Base-by-base conservation (phyloP, 2,797 vertebrate species). In the Notolabrus celidotus region DNA sequence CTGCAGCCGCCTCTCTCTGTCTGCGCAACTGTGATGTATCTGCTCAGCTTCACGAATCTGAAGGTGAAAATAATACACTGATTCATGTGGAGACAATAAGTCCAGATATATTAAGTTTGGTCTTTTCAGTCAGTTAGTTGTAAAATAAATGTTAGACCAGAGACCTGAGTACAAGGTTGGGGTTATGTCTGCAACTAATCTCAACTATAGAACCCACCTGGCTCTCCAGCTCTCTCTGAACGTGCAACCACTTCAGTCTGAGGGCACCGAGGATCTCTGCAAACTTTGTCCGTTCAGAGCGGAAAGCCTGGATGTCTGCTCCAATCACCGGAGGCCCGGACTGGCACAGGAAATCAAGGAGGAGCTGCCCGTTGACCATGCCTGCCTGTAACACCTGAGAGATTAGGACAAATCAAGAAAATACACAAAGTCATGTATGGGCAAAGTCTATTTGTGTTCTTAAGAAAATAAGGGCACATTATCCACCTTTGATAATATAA, bases 341-440 rank as follows among this genome's bases (percentile, higher is more conserved):
- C 90, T 97, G 95, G 86, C 95, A 96, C 74, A 99, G 93, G 76
- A 94, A 96, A 62, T 98, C 96, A 0, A 97, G 90, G 7, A 93
- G 86, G 67, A 92, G 92, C 70, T 97, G 96, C 41, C 93, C 94
- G 0, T 90, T 93, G 80, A 83, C 88, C 88, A 95, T 56, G 74
- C 95, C 95, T 77, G 92, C 92, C 82, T 93, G 92, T 34, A 93
- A 90, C 49, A 80, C 95, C 97, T 99, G 55, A 49, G 50, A 19
- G 85, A 71, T 16, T 1, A n/a, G n/a, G n/a, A n/a, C n/a, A n/a
- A n/a, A 17, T 1, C 2, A 20, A 61, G 2, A 62, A 22, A 54
- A 31, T 15, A 50, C 9, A 27, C 31, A 29, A 38, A 60, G 11
- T 29, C 10, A 17, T 7, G 16, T 12, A 29, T 9, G 22, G 10